These are phyloP conservation scores for Himalopsyche japonica DNA, from an alignment of 2,888 invertebrate genomes.

Conservation along the genomic window DNA sequence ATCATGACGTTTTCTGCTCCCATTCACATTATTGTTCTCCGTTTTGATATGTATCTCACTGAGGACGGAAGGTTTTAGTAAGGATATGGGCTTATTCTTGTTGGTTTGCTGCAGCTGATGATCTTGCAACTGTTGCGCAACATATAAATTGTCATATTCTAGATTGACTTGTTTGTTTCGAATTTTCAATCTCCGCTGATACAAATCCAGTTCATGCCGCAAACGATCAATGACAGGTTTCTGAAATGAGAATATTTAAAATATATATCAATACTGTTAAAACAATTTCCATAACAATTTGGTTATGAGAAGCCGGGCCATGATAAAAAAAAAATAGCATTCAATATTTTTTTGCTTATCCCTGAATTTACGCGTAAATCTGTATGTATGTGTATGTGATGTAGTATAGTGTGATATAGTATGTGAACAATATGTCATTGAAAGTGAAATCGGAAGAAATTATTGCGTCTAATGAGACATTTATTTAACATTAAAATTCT, in stretches of 20 bases:
- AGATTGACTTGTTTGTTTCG: slow-evolving; percentile 54
- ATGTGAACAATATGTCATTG: too few species aligned
- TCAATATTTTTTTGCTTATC: too few species aligned
- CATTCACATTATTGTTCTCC: slow-evolving; percentile 50
- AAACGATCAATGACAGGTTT: slow-evolving; percentile 62
- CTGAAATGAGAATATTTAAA: slow-evolving; percentile 46
- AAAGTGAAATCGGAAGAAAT: too few species aligned
- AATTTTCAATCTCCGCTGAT: slow-evolving; percentile 55
- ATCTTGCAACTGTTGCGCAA: slow-evolving; percentile 56
- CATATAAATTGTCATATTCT: slow-evolving; percentile 54
- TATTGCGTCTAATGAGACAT: too few species aligned
- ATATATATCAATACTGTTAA: background rate
- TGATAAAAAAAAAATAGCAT: too few species aligned
- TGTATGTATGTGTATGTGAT: too few species aligned
- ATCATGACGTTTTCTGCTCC: slow-evolving; percentile 39
- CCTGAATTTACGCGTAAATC: too few species aligned
- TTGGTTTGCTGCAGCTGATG: slow-evolving; percentile 52
- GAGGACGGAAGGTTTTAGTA: slow-evolving; percentile 56
- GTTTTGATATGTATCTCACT: slow-evolving; percentile 56
- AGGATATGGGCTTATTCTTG: slow-evolving; percentile 51
- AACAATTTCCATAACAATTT: too few species aligned
- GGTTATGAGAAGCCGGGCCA: too few species aligned
- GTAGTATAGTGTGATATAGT: too few species aligned
- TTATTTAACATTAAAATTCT: too few species aligned
- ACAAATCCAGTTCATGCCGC: slow-evolving; percentile 61